A percentile compares a stretch with the other conserved stretches of the same genome.
Evolutionary conservation across 2,797 vertebrate species (phyloP).

Genomic region (Rhabdomys pumilio): DNA sequence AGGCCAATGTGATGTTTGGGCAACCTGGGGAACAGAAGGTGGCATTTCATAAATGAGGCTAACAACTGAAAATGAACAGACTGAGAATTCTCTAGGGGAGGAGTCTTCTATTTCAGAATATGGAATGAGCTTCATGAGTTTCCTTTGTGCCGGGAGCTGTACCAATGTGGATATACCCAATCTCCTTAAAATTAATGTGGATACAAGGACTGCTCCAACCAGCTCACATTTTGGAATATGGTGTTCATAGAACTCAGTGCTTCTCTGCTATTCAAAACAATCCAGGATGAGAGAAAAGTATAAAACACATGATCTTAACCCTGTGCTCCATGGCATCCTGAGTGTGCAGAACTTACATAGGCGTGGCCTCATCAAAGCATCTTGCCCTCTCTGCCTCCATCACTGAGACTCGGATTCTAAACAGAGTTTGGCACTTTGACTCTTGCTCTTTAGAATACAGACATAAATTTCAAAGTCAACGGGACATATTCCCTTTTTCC

Average conservation of each 20-base stretch:
- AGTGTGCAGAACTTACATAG: not conserved
- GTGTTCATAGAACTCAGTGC: not conserved
- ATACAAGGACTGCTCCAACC: not conserved
- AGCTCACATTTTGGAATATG: not conserved
- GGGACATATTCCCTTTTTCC: not conserved
- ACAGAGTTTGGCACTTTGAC: not conserved
- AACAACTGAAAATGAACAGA: conserved; percentile 51
- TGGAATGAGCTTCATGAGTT: not conserved
- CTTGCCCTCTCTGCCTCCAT: not conserved
- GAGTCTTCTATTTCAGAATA: not conserved
- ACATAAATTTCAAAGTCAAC: not conserved
- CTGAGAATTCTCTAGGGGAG: not conserved
- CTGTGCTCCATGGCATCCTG: fast-evolving
- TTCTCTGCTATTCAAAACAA: not conserved
- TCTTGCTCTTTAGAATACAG: not conserved
- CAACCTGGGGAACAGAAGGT: not conserved
- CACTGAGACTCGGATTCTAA: not conserved
- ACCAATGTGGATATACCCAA: not conserved
- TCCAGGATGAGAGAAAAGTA: not conserved
- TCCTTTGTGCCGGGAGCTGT: not conserved
- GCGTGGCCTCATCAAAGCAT: not conserved
- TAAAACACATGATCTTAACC: not conserved
- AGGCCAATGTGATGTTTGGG: conserved; percentile 15
- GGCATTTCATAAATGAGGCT: conserved; percentile 38
- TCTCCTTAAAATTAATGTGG: not conserved